Evolutionary conservation across 2,797 vertebrate genomes (phyloP), one percentile per base, ranked within the genome.

Genomic region (Merluccius polli): DNA sequence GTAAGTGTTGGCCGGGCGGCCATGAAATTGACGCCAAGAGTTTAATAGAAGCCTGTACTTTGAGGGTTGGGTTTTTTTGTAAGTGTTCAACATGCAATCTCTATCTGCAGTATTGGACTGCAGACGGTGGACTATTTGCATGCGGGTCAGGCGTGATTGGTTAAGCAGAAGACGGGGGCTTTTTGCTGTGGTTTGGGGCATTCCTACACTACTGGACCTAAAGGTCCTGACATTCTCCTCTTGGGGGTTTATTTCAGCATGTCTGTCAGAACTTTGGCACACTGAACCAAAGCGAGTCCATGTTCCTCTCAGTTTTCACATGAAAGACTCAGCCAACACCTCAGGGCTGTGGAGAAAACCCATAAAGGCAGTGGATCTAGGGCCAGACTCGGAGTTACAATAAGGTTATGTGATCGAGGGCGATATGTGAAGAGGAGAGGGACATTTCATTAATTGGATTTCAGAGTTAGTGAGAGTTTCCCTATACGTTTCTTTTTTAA

Each of bases 271-370:
- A 87, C 82, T 87, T 93, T 93, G 92, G 91, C 92, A 90, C 79
- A 30, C 70, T 79, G 76, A 89, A 84, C 81, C 81, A 77, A 81
- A 84, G 88, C 81, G 85, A 89, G 86, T 92, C 93, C 83, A 85
- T 84, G 88, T 92, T 93, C 82, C 89, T 90, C 78, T 85, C 83
- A 89, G 86, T 92, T 93, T 93, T 94, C 86, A 89, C 91, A 92
- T 89, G 89, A 93, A 93, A 92, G 81, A 86, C 87, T 91, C 86
- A 90, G 93, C 92, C 93, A 93, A 92, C 92, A 93, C 93, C 92
- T 94, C 87, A 36, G 88, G 88, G 89, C 91, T 89, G 79, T 77
- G 85, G 82, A 89, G 86, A 92, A 91, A 84, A 69, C 29, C 67
- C 67, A 69, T 69, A 31, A 69, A 69, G 67, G 67, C 31, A 30